phyloP scores from a whole-genome alignment of 2,113 vertebrate genomes.

The Cynoglossus semilaevis region DNA sequence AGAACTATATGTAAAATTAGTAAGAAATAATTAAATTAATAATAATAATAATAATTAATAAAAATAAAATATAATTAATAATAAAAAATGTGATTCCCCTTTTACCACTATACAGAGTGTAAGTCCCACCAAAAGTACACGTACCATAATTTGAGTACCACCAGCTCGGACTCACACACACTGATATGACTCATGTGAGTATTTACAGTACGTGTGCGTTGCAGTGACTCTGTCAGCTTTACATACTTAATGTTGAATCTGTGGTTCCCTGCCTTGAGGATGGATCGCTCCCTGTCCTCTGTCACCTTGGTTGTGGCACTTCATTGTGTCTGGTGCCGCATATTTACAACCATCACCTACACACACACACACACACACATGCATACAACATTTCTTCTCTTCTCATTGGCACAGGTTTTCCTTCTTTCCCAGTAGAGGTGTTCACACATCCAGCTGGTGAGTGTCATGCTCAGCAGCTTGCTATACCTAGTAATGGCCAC shows the following conservation, averaged over 20 bases:
- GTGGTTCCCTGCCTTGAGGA: slow-evolving; percentile 34
- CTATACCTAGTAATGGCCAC: slow-evolving; percentile 64
- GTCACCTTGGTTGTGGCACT: slow-evolving; percentile 25
- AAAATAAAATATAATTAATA: too few relatives aligned
- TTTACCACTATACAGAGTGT: too few relatives aligned
- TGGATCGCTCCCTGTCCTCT: slow-evolving; percentile 25
- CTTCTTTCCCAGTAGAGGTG: slow-evolving; percentile 58
- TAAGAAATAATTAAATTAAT: too few relatives aligned
- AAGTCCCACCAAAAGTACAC: too few relatives aligned
- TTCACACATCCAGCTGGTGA: slow-evolving; percentile 68
- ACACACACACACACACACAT: slow-evolving; percentile 8
- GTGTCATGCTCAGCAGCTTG: slow-evolving; percentile 67
- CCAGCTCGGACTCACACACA: too few relatives aligned
- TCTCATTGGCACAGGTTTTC: slow-evolving; percentile 55
- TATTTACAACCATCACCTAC: not conserved
- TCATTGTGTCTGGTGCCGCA: slow-evolving; percentile 11
- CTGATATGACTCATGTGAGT: slow-evolving; percentile 1
- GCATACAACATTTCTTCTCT: slow-evolving; percentile 13
- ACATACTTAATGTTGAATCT: slow-evolving; percentile 14
- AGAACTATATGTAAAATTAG: too few relatives aligned
- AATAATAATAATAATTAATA: too few relatives aligned
- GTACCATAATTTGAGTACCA: too few relatives aligned
- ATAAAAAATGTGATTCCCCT: too few relatives aligned
- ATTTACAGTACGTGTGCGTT: not conserved
- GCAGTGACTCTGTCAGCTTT: slow-evolving; percentile 26